These are phyloP conservation scores for Gerris lacustris DNA, from an alignment of 2,888 invertebrate genomes.

Conservation along the genomic window DNA sequence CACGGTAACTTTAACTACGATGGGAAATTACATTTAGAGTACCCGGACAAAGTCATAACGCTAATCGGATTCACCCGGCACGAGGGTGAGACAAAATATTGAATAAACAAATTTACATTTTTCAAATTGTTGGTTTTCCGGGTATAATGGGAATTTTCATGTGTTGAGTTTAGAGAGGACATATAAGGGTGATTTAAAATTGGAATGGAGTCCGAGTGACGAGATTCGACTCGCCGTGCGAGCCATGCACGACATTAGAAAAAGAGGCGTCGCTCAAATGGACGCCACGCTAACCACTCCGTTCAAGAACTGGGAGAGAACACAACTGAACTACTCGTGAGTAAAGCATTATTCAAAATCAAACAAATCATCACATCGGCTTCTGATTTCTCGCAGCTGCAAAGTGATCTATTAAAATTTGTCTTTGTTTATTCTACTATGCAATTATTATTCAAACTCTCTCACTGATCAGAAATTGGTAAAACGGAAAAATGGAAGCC, in stretches of 20 bases:
- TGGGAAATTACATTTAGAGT: constrained; percentile 52
- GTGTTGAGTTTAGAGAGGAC: constrained; percentile 4
- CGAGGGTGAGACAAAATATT: constrained; percentile 36
- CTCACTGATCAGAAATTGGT: background rate
- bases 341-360: constrained; percentile 7
- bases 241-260: constrained; percentile 27
- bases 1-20: constrained; percentile 44
- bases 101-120: no score
- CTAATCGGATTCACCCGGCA: constrained; percentile 51
- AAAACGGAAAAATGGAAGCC: no score
- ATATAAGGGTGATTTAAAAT: constrained; percentile 24
- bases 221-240: constrained; percentile 47
- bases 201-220: constrained; percentile 59
- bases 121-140: no score
- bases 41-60: constrained; percentile 61
- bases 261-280: constrained; percentile 30
- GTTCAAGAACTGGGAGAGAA: constrained; percentile 46
- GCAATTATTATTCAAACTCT: background rate
- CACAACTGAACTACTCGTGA: constrained; percentile 43
- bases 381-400: no score
- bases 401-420: no score
- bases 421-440: no score
- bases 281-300: constrained; percentile 44
- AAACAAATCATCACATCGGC: no score
- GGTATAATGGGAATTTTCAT: no score